Base-by-base conservation (phyloP, 2,888 invertebrate species). In the Drosophila rellima region DNA sequence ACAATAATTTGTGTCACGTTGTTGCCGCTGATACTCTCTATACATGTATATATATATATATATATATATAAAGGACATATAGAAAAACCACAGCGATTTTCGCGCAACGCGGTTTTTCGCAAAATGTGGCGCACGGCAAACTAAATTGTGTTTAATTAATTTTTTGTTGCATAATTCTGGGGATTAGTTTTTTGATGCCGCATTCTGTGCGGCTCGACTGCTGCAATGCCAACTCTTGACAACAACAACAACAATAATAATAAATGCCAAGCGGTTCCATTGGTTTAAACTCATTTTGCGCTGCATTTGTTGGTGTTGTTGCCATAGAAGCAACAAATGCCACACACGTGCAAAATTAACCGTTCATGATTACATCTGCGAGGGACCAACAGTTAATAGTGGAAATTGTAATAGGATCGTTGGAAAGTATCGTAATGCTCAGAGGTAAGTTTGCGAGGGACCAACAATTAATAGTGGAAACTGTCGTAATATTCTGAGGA, bases 111-210 rank as follows among this genome's bases (percentile, higher is more conserved):
- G 74, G 79, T 72, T 79, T 80, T 87, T 81, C 66, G 68, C 65
- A 73, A 80, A 69, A 69, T 48, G 50, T 61, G 54, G 66, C 62
- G 57, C 57, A 47, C 67, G 66, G 84, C 62, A 83, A 82, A 83
- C 87, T 79, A 83, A 83, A 83, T 81, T 80, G 81, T 81, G 82
- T 83, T 86, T 83, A 83, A 83, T 83, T 83, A 83, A 83, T 83
- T 86, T 86, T 83, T 86, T 83, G 84, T 83, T 83, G 84, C 84
- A 83, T 86, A 83, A 83, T 83, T 83, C 87, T 71, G 55, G 56
- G 80, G 83, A 82, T 82, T 83, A 77, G 78, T 82, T 78, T 77
- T 68, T 63, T 57, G 55, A 64, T 80, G 74, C 61, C 45, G 42
- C 66, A 56, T 73, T 63, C 57, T 37, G 44, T 69, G 74, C 55